Percentiles rank a stretch among this genome's conserved stretches.
Conservation (phyloP, 2,113 vertebrate genomes). For the Chloroceryle aenea region DNA sequence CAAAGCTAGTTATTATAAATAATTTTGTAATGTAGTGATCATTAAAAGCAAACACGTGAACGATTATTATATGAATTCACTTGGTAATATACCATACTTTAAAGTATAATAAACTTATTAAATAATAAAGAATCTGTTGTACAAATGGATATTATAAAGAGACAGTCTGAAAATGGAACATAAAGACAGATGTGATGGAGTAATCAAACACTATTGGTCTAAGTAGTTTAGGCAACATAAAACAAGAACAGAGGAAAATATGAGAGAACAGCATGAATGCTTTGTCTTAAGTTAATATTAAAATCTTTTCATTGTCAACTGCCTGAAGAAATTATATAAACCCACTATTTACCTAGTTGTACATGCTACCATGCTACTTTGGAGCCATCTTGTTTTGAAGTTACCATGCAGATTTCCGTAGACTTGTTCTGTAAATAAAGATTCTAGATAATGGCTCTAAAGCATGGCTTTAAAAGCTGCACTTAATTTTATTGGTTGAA, state of each 20-base stretch:
- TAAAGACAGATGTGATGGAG: background rate
- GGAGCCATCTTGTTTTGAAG: background rate
- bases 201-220: background rate
- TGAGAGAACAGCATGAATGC: background rate
- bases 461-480: background rate
- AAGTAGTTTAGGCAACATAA: background rate
- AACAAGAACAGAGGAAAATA: background rate
- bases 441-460: background rate
- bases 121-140: background rate
- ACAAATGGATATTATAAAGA: background rate
- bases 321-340: background rate
- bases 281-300: background rate
- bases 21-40: background rate
- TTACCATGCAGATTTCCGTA: background rate
- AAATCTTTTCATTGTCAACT: background rate
- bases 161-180: background rate
- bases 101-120: background rate
- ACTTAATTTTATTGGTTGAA: background rate
- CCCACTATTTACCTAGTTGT: background rate
- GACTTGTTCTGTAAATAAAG: background rate
- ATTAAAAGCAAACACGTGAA: constrained; percentile 4
- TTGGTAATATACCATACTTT: background rate
- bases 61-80: constrained; percentile 39
- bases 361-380: background rate
- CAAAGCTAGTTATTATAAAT: background rate